Conservation (phyloP, 2,113 vertebrate genomes). For the Polyodon spathula region DNA sequence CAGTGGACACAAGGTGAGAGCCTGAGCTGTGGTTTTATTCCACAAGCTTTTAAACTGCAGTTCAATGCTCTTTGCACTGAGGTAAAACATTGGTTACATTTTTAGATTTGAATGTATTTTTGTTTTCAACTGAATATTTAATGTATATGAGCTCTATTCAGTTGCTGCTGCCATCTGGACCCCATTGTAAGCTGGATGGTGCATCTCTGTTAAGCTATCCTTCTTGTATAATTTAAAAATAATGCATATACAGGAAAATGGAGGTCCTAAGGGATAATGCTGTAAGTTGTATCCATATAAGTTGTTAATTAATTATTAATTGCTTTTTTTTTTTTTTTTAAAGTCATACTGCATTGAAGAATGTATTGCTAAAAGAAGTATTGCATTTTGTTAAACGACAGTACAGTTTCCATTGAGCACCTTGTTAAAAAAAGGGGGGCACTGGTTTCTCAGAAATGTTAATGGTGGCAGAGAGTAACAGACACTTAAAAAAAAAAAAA, state of each 20-base stretch:
- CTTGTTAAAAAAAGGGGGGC: no score
- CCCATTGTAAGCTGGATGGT: background rate
- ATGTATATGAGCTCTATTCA: background rate
- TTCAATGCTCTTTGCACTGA: background rate
- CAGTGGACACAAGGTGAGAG: background rate
- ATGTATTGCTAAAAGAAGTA: no score
- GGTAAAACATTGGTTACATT: background rate
- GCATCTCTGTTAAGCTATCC: background rate
- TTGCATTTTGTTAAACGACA: no score
- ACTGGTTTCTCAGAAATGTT: no score
- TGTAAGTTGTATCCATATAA: background rate
- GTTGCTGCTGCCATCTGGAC: background rate
- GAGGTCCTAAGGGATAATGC: background rate
- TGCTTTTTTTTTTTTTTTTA: background rate
- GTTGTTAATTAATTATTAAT: background rate
- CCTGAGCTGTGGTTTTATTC: background rate
- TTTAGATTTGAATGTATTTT: background rate
- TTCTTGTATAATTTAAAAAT: background rate
- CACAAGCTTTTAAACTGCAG: background rate
- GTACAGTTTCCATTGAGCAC: no score
- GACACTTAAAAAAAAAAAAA: no score
- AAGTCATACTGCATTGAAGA: no score
- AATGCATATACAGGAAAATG: background rate
- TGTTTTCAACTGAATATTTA: background rate
- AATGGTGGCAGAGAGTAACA: no score